These are phyloP conservation scores for Muscidifurax raptorellus DNA, from an alignment of 1,140 invertebrate species.

Conservation along the genomic window DNA sequence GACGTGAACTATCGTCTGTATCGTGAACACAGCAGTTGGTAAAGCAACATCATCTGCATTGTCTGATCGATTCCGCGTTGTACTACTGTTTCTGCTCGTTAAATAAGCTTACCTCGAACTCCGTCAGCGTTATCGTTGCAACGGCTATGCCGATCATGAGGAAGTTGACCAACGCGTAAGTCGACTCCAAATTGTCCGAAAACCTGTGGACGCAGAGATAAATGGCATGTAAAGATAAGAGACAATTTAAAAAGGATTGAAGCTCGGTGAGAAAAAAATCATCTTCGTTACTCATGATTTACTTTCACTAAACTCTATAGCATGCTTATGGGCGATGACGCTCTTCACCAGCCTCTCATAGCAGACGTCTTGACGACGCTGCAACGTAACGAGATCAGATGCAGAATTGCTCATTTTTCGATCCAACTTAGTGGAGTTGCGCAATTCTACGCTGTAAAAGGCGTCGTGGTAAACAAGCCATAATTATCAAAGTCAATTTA, in stretches of 20 bases:
- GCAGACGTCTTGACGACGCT: neutral
- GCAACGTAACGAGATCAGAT: neutral
- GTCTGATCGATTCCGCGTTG: neutral
- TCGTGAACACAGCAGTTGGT: neutral
- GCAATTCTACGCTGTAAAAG: neutral
- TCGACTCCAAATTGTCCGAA: neutral
- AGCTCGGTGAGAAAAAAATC: neutral
- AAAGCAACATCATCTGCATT: neutral
- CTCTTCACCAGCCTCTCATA: neutral
- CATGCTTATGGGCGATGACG: conserved; percentile 8
- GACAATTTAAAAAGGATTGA: no score
- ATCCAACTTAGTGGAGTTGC: neutral
- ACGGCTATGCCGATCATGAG: neutral
- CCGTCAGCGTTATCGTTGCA: neutral
- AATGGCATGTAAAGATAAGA: neutral
- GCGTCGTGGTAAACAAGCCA: neutral
- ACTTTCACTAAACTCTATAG: conserved; percentile 30
- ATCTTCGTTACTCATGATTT: neutral
- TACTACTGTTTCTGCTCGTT: neutral
- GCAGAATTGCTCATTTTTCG: neutral
- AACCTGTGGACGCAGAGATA: neutral
- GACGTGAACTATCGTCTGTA: neutral
- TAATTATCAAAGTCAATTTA: neutral
- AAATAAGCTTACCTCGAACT: neutral
- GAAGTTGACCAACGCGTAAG: conserved; percentile 7